Evolutionary conservation across 2,797 vertebrate species (phyloP).

Genomic region (Microctenopoma lineatum): DNA sequence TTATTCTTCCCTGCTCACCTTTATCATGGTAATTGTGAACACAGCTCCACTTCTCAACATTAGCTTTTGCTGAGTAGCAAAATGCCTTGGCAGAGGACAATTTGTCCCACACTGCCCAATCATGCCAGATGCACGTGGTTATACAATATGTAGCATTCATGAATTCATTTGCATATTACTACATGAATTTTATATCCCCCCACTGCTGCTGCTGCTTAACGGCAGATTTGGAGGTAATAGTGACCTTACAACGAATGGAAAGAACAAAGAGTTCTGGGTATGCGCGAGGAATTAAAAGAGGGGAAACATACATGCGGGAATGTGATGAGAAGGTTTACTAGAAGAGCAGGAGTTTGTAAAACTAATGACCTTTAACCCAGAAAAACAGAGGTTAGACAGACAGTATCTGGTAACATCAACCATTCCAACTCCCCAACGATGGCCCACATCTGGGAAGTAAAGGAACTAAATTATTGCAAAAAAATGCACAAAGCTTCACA

Average conservation of each 20-base stretch:
- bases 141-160: conserved; percentile 75
- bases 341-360: conserved; percentile 29
- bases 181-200: conserved; percentile 62
- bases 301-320: conserved; percentile 10
- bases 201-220: conserved; percentile 41
- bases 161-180: conserved; percentile 79
- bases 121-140: conserved; percentile 76
- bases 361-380: conserved; percentile 43
- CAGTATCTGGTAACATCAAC: conserved; percentile 6
- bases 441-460: conserved; percentile 2
- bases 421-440: neutral
- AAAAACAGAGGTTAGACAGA: conserved; percentile 28
- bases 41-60: conserved; percentile 62
- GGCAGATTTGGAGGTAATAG: conserved; percentile 55
- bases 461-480: neutral
- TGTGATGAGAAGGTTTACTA: conserved; percentile 36
- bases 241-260: conserved; percentile 69
- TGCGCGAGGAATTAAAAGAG: conserved; percentile 24
- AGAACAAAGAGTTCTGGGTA: conserved; percentile 59
- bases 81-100: conserved; percentile 74
- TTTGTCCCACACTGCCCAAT: conserved; percentile 78
- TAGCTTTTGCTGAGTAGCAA: conserved; percentile 83
- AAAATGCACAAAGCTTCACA: conserved; percentile 7
- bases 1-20: conserved; percentile 70
- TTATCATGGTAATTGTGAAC: conserved; percentile 78